Evolutionary conservation across 2,797 vertebrate species (phyloP).

Genomic region (Calcarius lapponicus): DNA sequence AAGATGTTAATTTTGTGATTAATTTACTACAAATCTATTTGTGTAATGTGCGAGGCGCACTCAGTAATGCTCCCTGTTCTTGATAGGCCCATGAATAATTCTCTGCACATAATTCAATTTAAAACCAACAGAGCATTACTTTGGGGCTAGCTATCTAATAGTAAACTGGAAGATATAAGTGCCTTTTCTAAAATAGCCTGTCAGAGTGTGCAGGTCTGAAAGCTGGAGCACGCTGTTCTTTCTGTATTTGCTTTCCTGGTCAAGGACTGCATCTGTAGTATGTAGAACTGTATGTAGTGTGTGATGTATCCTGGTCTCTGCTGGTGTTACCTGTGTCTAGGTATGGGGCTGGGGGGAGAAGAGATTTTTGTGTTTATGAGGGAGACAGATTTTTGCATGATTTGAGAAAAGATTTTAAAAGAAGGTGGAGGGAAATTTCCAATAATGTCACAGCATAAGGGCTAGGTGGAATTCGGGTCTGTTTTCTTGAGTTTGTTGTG

Average conservation of each 20-base stretch:
- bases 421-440: not conserved
- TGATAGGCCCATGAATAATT: not conserved
- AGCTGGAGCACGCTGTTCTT: not conserved
- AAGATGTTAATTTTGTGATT: not conserved
- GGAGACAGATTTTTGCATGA: not conserved
- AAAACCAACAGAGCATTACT: not conserved
- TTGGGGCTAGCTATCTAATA: not conserved
- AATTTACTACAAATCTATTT: not conserved
- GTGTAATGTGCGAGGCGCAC: not conserved
- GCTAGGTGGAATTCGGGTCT: not conserved
- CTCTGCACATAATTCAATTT: not conserved
- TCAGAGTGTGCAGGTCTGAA: not conserved
- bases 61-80: not conserved
- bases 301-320: not conserved
- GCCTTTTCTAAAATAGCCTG: not conserved
- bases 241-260: not conserved
- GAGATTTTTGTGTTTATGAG: not conserved
- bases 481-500: constrained; percentile 27
- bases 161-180: not conserved
- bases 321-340: not conserved
- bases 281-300: not conserved
- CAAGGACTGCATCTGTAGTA: not conserved
- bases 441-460: not conserved
- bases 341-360: not conserved
- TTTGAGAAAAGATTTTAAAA: not conserved